These are phyloP conservation scores for Trachelipus rathkii DNA, from an alignment of 1,140 invertebrate genomes.

Conservation along the genomic window DNA sequence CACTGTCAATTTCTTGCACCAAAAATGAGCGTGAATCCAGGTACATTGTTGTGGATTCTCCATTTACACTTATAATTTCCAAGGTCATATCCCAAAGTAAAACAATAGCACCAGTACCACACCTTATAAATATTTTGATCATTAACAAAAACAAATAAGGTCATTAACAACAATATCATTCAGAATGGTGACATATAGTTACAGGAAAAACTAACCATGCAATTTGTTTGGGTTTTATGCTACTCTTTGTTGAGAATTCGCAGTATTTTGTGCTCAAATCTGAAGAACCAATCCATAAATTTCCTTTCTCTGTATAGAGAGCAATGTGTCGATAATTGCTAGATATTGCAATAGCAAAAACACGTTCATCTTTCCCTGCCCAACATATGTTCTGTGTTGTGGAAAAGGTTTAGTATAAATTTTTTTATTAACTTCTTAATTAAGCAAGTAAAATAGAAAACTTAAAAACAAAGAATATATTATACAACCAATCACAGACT, in stretches of 20 bases:
- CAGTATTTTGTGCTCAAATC: conserved; percentile 77
- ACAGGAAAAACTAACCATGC: conserved; percentile 53
- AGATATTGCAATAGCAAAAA: conserved; percentile 66
- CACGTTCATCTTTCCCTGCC: conserved; percentile 41
- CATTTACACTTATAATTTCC: conserved; percentile 76
- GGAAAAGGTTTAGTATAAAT: too few relatives aligned
- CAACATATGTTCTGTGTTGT: not conserved
- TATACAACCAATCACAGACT: too few relatives aligned
- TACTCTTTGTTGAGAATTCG: conserved; percentile 73
- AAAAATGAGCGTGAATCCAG: conserved; percentile 57
- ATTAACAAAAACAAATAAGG: conserved; percentile 31
- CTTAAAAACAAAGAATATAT: too few relatives aligned
- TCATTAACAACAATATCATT: conserved; percentile 38
- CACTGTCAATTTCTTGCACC: conserved; percentile 85
- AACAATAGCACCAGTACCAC: conserved; percentile 78
- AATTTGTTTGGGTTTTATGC: conserved; percentile 71
- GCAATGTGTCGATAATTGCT: conserved; percentile 75
- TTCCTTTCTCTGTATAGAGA: conserved; percentile 76
- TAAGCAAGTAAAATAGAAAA: too few relatives aligned
- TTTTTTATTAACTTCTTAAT: too few relatives aligned
- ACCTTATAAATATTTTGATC: conserved; percentile 57
- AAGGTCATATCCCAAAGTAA: conserved; percentile 67
- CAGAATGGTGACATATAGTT: conserved; percentile 12
- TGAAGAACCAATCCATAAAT: conserved; percentile 80
- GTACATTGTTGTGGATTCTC: conserved; percentile 61